Base-by-base conservation (phyloP, 2,888 invertebrate genomes). In the Polydrusus tereticollis region DNA sequence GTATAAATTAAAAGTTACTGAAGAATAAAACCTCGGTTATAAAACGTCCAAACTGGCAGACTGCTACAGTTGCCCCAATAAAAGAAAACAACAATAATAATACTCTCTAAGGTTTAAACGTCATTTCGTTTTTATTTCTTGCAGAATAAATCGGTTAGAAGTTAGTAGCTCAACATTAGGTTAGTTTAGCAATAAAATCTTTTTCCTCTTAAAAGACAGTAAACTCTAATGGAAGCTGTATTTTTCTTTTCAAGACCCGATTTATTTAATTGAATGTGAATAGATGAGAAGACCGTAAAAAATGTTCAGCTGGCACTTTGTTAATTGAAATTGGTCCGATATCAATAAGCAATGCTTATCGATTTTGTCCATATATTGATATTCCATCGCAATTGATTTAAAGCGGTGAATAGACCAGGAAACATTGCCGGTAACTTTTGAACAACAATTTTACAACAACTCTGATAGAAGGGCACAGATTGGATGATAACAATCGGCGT, bases 241-340 rank as follows among this genome's bases (percentile, higher is more conserved):
- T 16, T 47, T 47, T 47, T 47, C 20, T 47, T 47, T 47, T 47
- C 12, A 2, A 12, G 21, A 2, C n/a, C 12, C 20, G 45, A 47
- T 47, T 20, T 47, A 47, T 47, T 47, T 47, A 47, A 47, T 47
- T 47, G 21, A 47, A 47, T 47, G 45, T 21, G 45, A 45, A 45
- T 45, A 21, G 45, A 10, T 12, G 20, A 47, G 21, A 21, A 47
- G 10, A 47, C 5, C 12, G 8, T 38, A 20, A 47, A 47, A 43
- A 47, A 4, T 47, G 45, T 21, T 47, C 21, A 2, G 41, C 41
- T 14, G 14, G 3, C 41, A 14, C 41, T 41, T 41, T 41, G 14
- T 14, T 36, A 36, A 36, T 8, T 36, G 26, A 26, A 26, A 7
- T 5, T 26, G 26, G 26, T 5, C 26, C 4, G 7, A 26, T 26